phyloP scores from a whole-genome alignment of 2,888 invertebrate species.

The Patella caerulea region DNA sequence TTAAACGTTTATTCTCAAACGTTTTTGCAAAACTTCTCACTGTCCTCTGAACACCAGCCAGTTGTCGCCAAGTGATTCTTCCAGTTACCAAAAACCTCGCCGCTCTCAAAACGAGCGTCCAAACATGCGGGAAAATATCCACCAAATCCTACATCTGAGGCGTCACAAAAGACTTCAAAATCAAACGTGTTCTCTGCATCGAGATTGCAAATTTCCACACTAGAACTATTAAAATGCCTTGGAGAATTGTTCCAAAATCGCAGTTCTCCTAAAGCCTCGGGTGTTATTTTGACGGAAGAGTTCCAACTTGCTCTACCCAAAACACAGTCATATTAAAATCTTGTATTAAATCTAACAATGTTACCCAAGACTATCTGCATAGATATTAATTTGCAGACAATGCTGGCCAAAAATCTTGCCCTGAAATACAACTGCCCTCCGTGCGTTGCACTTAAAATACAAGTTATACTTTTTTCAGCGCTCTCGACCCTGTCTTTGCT shows the following conservation, averaged over 20 bases:
- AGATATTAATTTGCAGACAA: not conserved
- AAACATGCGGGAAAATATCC: not conserved
- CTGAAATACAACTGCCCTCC: not conserved
- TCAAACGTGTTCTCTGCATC: not conserved
- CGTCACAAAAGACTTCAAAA: constrained; percentile 1
- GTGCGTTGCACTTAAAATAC: not conserved
- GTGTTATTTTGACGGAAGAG: not conserved
- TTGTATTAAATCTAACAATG: not conserved
- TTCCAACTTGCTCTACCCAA: not conserved
- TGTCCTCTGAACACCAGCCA: not conserved
- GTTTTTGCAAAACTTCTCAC: not conserved
- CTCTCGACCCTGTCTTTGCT: not conserved
- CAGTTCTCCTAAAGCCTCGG: not conserved
- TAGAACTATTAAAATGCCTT: not conserved
- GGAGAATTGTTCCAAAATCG: not conserved
- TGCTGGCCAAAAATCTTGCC: not conserved
- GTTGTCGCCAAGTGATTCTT: not conserved
- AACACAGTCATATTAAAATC: not conserved
- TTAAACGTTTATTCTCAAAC: too few species aligned
- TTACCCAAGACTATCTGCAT: not conserved
- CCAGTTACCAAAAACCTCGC: not conserved
- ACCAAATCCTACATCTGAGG: constrained; percentile 3
- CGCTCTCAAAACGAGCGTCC: not conserved
- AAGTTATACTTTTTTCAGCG: not conserved
- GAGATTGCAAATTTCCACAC: not conserved